Evolutionary conservation across 2,797 vertebrate genomes (phyloP).

Genomic region (Phrynocephalus guinanensis): DNA sequence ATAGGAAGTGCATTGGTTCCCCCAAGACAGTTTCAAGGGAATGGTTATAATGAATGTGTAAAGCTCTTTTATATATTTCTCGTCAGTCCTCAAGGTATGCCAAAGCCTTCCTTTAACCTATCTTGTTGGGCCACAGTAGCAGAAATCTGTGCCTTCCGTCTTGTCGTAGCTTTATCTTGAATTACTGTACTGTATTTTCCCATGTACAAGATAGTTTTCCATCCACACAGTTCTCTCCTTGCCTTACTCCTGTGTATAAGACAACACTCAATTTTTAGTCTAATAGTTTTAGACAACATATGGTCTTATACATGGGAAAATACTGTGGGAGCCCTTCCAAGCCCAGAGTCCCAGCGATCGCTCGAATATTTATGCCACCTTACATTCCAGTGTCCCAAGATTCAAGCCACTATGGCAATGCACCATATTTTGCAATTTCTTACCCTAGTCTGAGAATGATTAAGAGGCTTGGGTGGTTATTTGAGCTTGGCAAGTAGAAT

Average conservation of each 20-base stretch:
- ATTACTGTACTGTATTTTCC: background rate
- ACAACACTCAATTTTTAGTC: too few species aligned
- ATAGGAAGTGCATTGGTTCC: background rate
- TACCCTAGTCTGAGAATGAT: background rate
- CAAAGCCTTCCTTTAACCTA: background rate
- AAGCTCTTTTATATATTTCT: background rate
- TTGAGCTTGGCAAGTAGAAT: background rate
- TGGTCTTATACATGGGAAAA: too few species aligned
- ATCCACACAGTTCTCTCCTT: too few species aligned
- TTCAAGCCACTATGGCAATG: background rate
- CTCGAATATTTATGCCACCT: background rate
- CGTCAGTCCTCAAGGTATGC: background rate
- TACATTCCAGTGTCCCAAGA: background rate
- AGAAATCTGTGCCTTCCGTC: too few species aligned
- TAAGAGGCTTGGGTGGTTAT: background rate
- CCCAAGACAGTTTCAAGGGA: conserved; percentile 23
- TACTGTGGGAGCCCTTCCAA: background rate
- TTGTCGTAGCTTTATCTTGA: background rate
- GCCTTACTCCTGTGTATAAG: too few species aligned
- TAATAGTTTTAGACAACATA: too few species aligned
- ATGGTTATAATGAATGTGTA: conserved; percentile 7
- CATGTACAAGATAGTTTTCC: too few species aligned
- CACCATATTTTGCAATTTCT: background rate
- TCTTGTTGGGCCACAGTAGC: background rate
- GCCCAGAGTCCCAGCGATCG: background rate